Evolutionary conservation across 2,888 invertebrate genomes (phyloP).

Genomic region (Luperina testacea): DNA sequence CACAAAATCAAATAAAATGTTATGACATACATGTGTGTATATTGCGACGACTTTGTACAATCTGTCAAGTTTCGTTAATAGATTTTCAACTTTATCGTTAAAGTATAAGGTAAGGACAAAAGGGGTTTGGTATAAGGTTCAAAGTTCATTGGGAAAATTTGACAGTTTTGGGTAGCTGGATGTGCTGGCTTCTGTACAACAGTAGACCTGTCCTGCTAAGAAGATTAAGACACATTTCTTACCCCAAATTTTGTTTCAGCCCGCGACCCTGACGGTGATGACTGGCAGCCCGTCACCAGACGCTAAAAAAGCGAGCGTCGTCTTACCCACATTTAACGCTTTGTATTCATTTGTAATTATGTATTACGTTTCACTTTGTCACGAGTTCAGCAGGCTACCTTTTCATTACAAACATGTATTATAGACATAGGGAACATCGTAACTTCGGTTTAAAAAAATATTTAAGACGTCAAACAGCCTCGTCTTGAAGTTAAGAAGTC

Average conservation of each 20-base stretch:
- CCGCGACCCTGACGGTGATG: conserved; percentile 90
- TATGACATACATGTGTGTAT: no score
- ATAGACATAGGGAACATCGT: background rate
- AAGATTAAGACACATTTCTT: background rate
- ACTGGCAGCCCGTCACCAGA: conserved; percentile 91
- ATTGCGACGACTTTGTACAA: no score
- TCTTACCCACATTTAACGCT: conserved; percentile 29
- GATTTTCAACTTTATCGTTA: no score
- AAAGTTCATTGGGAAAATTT: no score
- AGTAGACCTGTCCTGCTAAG: background rate
- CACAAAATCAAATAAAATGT: no score
- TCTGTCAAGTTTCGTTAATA: no score
- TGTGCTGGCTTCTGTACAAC: background rate
- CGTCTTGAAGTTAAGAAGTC: background rate
- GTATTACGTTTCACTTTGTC: conserved; percentile 46
- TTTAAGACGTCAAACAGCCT: background rate
- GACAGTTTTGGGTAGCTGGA: no score
- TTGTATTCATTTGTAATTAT: conserved; percentile 64
- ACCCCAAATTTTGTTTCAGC: conserved; percentile 70
- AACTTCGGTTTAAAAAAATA: background rate
- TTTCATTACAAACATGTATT: background rate
- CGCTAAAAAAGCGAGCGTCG: conserved; percentile 74
- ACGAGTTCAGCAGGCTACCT: conserved; percentile 51
- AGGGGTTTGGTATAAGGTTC: no score
- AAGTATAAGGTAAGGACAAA: no score